Base-by-base conservation (phyloP, 2,888 invertebrate genomes). In the Perdita meconis region DNA sequence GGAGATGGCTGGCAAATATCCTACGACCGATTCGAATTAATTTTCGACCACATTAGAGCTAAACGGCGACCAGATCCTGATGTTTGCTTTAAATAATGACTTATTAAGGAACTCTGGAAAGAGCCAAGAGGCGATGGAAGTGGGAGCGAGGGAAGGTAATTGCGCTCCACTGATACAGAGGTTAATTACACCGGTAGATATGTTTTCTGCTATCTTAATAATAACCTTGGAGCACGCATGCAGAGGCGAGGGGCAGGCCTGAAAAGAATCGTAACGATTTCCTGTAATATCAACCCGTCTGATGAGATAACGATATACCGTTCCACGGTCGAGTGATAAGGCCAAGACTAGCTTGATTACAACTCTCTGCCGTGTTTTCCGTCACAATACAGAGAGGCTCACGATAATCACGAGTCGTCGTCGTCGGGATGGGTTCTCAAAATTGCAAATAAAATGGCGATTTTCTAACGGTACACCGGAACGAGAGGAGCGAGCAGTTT, bases 241-340 rank as follows among this genome's bases (percentile, higher is more conserved):
- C 53, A 19, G 34, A n/a, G 26, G n/a, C 10, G 44, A 36, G 44
- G 34, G 16, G 4, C 50, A 1, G 13, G 50, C 16, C 22, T 12
- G 60, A 50, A 50, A 22, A n/a, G 78, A 69, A 74, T 78, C 70
- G 66, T 73, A 78, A 80, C 78, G 78, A 80, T 80, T 78, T 78
- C 80, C 73, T 73, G 73, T 44, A 68, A 68, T 57, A 67, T 47
- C 59, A 63, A 3, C 8, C 38, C n/a, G 13, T 16, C 26, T 47
- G 75, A 77, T 68, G 72, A 50, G 71, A 74, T 80, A 78, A 73
- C 72, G 64, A 72, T 78, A 36, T 59, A 72, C 72, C 77, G 79
- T 79, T 72, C 42, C 77, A 65, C 65, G 51, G 40, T 19, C 57
- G n/a, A 47, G 38, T 70, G 78, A 73, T 78, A 74, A 66, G 61